Evolutionary conservation across 35 echinoderm and acorn worm genomes (phyloP).

Genomic region (Amphiura filiformis): DNA sequence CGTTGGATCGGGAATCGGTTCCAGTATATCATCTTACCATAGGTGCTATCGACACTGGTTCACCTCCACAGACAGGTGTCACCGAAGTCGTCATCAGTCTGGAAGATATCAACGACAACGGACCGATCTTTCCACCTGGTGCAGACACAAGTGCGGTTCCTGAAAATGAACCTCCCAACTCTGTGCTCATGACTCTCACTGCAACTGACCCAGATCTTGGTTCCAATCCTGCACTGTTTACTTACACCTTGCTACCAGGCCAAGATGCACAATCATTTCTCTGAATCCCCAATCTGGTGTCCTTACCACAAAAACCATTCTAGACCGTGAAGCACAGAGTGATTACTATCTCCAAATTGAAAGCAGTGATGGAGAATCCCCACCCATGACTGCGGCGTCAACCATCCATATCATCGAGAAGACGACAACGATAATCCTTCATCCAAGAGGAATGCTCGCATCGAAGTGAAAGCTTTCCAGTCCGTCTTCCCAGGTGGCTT

Average conservation of each 20-base stretch:
- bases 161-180: constrained; percentile 73
- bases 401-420: constrained; percentile 57
- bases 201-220: constrained; percentile 82
- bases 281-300: constrained; percentile 35
- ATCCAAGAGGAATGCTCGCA: constrained; percentile 64
- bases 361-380: constrained; percentile 76
- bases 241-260: constrained; percentile 48
- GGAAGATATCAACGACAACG: constrained; percentile 96
- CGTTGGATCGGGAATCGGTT: constrained; percentile 78
- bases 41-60: constrained; percentile 83
- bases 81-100: constrained; percentile 57
- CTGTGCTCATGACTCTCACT: constrained; percentile 76
- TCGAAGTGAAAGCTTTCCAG: constrained; percentile 84
- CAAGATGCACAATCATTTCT: constrained; percentile 45
- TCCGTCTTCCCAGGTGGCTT: constrained; percentile 73
- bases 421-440: constrained; percentile 95
- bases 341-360: constrained; percentile 81
- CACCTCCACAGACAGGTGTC: constrained; percentile 67
- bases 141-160: constrained; percentile 56
- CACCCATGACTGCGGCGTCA: constrained; percentile 68
- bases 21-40: constrained; percentile 71
- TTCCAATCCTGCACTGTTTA: constrained; percentile 60
- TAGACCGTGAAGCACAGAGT: constrained; percentile 63
- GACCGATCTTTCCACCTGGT: constrained; percentile 60
- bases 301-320: constrained; percentile 51